phyloP scores from a whole-genome alignment of 2,888 invertebrate species.

The Spodoptera exigua region DNA sequence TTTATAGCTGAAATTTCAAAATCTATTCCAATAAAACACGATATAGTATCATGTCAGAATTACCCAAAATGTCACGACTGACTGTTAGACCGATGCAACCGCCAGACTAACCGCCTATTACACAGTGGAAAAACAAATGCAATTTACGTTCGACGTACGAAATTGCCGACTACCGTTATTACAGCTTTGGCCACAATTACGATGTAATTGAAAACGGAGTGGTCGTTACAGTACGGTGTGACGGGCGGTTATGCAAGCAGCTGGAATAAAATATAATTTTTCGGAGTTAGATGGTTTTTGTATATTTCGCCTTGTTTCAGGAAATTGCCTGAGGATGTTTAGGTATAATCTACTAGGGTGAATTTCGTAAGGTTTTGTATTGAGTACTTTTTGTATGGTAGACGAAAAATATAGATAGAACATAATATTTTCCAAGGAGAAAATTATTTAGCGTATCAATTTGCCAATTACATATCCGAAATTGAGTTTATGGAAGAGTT shows the following conservation, averaged over 20 bases:
- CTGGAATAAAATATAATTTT: slow-evolving; percentile 56
- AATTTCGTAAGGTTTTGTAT: too few relatives aligned
- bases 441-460: too few relatives aligned
- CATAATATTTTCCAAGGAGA: too few relatives aligned
- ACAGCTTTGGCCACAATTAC: slow-evolving; percentile 83
- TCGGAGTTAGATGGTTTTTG: slow-evolving; percentile 29
- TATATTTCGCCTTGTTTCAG: background rate
- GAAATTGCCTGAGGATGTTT: background rate
- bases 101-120: slow-evolving; percentile 54
- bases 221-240: slow-evolving; percentile 75
- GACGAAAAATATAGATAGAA: too few relatives aligned
- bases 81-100: slow-evolving; percentile 39
- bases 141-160: slow-evolving; percentile 79
- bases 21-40: slow-evolving; percentile 1
- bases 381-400: too few relatives aligned
- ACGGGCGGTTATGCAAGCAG: slow-evolving; percentile 64
- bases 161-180: slow-evolving; percentile 82
- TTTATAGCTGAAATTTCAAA: background rate
- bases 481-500: too few relatives aligned
- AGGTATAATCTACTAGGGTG: background rate
- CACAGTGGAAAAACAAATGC: slow-evolving; percentile 78
- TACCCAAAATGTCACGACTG: slow-evolving; percentile 31
- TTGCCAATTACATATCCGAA: too few relatives aligned
- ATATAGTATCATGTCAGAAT: slow-evolving; percentile 4
- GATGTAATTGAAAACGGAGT: slow-evolving; percentile 86